Conservation (phyloP, 1,140 invertebrate species). For the Polypedilum pembai region DNA sequence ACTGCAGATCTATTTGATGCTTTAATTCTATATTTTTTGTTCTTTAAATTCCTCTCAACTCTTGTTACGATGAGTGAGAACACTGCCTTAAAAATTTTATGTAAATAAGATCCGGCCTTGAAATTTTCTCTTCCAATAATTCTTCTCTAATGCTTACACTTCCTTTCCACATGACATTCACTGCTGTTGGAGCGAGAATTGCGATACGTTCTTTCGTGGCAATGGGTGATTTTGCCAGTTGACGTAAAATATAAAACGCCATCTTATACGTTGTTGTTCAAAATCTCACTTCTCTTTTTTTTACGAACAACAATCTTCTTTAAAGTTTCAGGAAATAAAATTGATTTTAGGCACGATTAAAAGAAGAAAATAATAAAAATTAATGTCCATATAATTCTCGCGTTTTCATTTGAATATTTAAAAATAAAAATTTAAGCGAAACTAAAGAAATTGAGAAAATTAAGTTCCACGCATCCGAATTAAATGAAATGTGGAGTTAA, state of each 20-base stretch:
- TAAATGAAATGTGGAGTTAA: background rate
- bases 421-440: background rate
- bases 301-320: background rate
- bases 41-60: too few relatives aligned
- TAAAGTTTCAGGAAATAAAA: background rate
- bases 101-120: too few relatives aligned
- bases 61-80: too few relatives aligned
- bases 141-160: background rate
- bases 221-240: background rate
- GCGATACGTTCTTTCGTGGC: background rate
- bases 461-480: background rate
- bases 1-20: too few relatives aligned
- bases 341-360: background rate
- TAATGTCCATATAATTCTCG: background rate
- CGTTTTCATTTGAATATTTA: background rate
- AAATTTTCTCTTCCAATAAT: too few relatives aligned
- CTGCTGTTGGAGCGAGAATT: background rate
- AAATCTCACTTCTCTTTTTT: background rate
- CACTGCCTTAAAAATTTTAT: too few relatives aligned
- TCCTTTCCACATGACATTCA: background rate
- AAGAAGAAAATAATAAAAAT: background rate
- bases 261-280: background rate
- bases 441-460: background rate
- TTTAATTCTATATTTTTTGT: too few relatives aligned
- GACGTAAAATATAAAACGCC: slow-evolving; percentile 10